Conservation (phyloP, 2,797 vertebrate genomes). For the Halcyon badia region DNA sequence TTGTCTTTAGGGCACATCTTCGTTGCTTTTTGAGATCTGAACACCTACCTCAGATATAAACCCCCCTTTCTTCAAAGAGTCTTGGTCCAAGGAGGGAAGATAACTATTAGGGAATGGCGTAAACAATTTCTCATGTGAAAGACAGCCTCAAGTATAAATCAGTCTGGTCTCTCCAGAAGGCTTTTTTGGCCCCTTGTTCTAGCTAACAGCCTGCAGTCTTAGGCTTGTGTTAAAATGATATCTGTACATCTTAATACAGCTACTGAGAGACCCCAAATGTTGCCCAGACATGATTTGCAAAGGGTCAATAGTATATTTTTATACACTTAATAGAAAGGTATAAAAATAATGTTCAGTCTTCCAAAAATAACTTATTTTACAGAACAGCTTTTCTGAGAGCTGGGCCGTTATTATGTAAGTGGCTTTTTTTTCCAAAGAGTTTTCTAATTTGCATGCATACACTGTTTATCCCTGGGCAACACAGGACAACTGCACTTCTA, state of each 20-base stretch:
- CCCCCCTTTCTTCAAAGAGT: neutral
- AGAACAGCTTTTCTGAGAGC: neutral
- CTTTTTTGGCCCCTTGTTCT: neutral
- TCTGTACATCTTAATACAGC: neutral
- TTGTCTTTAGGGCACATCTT: neutral
- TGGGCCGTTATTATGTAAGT: neutral
- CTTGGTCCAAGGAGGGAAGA: neutral
- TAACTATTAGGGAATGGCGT: neutral
- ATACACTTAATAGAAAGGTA: neutral
- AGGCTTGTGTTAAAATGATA: neutral
- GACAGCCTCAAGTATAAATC: neutral
- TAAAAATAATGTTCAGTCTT: neutral
- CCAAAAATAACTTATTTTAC: neutral
- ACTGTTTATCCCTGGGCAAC: neutral
- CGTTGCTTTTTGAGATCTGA: neutral
- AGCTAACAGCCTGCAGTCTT: neutral
- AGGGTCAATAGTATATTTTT: neutral
- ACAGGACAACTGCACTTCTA: neutral
- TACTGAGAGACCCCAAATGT: neutral
- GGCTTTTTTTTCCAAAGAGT: neutral
- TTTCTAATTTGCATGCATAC: conserved; percentile 6
- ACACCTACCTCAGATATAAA: neutral
- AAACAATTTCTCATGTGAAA: neutral
- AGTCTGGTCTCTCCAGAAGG: neutral
- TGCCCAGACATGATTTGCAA: neutral